Conservation (phyloP, 2,888 invertebrate genomes). For the Alviniconcha strummeri region DNA sequence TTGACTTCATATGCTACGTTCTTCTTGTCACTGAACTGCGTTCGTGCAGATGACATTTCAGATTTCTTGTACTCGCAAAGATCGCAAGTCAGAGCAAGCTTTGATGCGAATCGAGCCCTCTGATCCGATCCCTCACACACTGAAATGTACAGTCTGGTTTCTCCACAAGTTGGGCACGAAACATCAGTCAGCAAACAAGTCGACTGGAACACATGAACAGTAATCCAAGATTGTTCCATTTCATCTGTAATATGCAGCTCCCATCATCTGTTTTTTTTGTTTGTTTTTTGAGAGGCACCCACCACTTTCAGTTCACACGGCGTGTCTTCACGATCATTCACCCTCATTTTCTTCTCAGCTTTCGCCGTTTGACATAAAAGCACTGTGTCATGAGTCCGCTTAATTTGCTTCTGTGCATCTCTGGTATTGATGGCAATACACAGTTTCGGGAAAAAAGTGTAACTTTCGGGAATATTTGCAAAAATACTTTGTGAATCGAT, state of each 20-base stretch:
- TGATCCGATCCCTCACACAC: neutral
- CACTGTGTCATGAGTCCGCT: too few species aligned
- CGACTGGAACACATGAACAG: neutral
- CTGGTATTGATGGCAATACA: too few species aligned
- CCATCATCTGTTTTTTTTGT: constrained; percentile 4
- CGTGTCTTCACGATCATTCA: too few species aligned
- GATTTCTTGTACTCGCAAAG: neutral
- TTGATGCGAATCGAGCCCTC: neutral
- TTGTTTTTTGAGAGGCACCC: too few species aligned
- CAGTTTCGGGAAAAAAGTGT: too few species aligned
- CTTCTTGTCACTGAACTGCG: neutral
- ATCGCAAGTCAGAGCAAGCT: neutral
- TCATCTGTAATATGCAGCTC: neutral
- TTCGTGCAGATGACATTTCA: neutral
- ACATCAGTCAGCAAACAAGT: neutral
- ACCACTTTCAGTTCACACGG: too few species aligned
- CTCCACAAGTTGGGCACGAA: neutral
- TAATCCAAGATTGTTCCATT: neutral
- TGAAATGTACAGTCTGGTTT: neutral
- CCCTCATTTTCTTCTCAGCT: too few species aligned
- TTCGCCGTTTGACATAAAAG: too few species aligned
- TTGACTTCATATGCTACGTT: neutral
- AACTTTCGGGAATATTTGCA: too few species aligned
- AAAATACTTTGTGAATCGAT: too few species aligned
- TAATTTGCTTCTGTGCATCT: too few species aligned